Percentiles rank a stretch among this genome's conserved stretches.
Evolutionary conservation across 30 jellyfish, hydroid and myxozoan genomes (phyloP).

Genomic region (Mastigias papua): DNA sequence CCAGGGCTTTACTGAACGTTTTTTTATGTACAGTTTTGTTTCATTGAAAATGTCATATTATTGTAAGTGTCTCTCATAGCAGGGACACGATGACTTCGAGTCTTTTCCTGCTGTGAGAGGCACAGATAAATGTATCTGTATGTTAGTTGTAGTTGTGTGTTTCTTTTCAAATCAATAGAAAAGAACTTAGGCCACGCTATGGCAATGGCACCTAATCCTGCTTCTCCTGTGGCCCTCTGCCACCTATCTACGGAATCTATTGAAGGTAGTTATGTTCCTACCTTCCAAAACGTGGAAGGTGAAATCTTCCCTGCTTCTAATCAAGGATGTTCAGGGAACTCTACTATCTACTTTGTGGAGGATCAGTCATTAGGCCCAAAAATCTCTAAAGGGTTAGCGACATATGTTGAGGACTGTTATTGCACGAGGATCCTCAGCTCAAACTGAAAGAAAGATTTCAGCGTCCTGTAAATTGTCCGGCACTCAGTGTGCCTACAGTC

Average conservation of each 20-base stretch:
- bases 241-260: neutral
- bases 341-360: neutral
- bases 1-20: too few species aligned
- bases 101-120: too few species aligned
- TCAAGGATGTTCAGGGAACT: neutral
- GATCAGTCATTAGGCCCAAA: neutral
- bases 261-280: neutral
- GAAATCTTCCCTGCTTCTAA: neutral
- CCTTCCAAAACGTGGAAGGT: neutral
- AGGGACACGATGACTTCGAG: too few species aligned
- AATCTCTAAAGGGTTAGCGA: neutral
- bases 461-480: too few species aligned
- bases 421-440: constrained; percentile 16
- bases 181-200: too few species aligned
- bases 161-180: too few species aligned
- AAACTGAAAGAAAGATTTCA: too few species aligned
- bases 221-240: neutral
- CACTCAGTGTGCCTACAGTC: constrained; percentile 12
- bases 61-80: too few species aligned
- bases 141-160: too few species aligned
- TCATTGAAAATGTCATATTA: too few species aligned
- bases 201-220: constrained; percentile 1
- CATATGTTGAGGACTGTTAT: constrained; percentile 17
- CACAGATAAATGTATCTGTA: too few species aligned
- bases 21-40: too few species aligned